Conservation (phyloP, 2,797 vertebrate species). For the Falco cherrug region DNA sequence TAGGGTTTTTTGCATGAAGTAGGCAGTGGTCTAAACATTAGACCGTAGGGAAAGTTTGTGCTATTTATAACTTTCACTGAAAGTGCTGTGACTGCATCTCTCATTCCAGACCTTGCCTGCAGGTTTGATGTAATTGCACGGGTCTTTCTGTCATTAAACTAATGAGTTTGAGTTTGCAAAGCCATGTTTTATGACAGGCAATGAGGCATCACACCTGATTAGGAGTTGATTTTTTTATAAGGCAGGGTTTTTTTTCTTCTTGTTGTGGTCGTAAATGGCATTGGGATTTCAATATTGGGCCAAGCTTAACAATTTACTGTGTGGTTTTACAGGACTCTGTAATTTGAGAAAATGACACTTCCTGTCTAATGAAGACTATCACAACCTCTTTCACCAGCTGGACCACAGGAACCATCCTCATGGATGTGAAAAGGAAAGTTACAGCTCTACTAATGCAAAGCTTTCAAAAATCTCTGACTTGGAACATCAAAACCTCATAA, state of each 20-base stretch:
- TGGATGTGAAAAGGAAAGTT: not conserved
- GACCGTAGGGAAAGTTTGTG: not conserved
- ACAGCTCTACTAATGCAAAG: not conserved
- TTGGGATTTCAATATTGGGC: not conserved
- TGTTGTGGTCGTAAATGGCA: not conserved
- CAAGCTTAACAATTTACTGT: not conserved
- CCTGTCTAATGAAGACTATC: not conserved
- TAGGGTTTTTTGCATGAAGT: not conserved
- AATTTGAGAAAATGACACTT: not conserved
- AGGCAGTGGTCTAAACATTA: not conserved
- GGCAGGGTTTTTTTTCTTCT: not conserved
- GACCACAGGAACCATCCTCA: not conserved
- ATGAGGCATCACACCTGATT: not conserved
- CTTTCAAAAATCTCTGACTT: not conserved
- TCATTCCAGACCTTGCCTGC: not conserved
- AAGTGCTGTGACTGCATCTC: not conserved
- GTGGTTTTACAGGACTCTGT: not conserved
- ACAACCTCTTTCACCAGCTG: not conserved
- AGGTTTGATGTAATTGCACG: not conserved
- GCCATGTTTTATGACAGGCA: not conserved
- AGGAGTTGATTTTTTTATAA: not conserved
- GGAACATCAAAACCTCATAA: not conserved
- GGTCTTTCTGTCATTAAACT: conserved; percentile 18
- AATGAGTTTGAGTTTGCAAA: not conserved
- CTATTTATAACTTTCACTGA: not conserved